Conservation (phyloP, 2,888 invertebrate genomes). For the Tetranychus piercei region DNA sequence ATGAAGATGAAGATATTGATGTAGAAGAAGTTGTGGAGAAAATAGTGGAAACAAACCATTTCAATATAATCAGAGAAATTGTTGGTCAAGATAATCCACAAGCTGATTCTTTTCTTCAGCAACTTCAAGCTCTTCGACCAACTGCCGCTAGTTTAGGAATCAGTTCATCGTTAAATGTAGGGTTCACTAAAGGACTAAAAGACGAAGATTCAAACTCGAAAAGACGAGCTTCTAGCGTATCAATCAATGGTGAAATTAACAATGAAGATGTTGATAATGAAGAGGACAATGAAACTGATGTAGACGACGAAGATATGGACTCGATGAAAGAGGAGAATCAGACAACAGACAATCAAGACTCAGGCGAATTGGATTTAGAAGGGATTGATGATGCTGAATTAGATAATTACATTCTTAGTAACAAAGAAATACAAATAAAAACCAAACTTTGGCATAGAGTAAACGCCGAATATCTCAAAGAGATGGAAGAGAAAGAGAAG, state of each 20-base stretch:
- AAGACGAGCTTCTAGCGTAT: not conserved
- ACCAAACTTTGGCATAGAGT: slow-evolving; percentile 65
- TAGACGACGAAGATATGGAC: not conserved
- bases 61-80: slow-evolving; percentile 13
- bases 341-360: slow-evolving; percentile 9
- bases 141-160: slow-evolving; percentile 52
- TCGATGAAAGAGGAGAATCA: not conserved
- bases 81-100: slow-evolving; percentile 11
- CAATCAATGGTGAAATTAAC: not conserved
- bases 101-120: slow-evolving; percentile 8
- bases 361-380: slow-evolving; percentile 31
- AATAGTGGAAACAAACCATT: slow-evolving; percentile 21
- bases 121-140: slow-evolving; percentile 28
- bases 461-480: slow-evolving; percentile 67
- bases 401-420: slow-evolving; percentile 61
- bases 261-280: slow-evolving; percentile 14
- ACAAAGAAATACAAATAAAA: slow-evolving; percentile 61
- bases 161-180: slow-evolving; percentile 2
- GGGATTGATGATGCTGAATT: slow-evolving; percentile 73
- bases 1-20: slow-evolving; percentile 12
- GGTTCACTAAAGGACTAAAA: not conserved
- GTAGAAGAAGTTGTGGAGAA: slow-evolving; percentile 19
- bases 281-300: slow-evolving; percentile 3
- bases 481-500: slow-evolving; percentile 57
- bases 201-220: not conserved